A percentile compares a stretch with the other conserved stretches of the same genome.
Evolutionary conservation across 2,113 vertebrate species (phyloP).

Genomic region (Pongo pygmaeus): DNA sequence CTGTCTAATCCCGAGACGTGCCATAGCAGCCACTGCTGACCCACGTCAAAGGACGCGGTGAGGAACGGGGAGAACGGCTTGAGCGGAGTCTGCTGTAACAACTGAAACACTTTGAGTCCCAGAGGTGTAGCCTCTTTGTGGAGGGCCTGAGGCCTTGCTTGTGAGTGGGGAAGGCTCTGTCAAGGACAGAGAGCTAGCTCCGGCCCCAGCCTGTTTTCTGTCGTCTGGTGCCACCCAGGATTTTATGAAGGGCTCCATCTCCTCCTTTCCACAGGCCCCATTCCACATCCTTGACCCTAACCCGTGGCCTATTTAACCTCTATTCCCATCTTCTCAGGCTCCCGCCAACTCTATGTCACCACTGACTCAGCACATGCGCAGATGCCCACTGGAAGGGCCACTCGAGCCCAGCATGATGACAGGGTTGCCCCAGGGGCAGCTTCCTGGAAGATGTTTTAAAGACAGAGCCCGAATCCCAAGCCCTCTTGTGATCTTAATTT

Average conservation of each 20-base stretch:
- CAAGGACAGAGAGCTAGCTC: background rate
- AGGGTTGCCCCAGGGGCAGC: conserved; percentile 44
- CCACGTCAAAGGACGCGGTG: fast-evolving
- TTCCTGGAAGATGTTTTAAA: conserved; percentile 71
- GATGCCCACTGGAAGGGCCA: background rate
- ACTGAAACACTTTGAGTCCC: background rate
- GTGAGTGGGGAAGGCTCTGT: background rate
- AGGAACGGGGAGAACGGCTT: background rate
- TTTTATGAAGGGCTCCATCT: background rate
- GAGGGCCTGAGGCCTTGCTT: background rate
- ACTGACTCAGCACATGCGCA: background rate
- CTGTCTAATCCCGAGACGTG: background rate
- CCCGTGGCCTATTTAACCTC: background rate
- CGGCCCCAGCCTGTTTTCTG: background rate
- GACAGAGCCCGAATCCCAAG: conserved; percentile 53
- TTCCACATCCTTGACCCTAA: background rate
- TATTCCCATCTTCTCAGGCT: background rate
- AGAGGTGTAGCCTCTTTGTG: background rate
- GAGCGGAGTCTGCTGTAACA: background rate
- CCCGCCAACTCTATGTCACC: background rate
- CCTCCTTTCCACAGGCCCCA: background rate
- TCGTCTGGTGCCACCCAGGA: background rate
- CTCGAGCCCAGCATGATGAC: background rate
- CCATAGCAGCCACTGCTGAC: background rate
- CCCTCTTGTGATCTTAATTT: conserved; percentile 77